Evolutionary conservation across 2,888 invertebrate genomes (phyloP).

Genomic region (Drosophila percnosoma): DNA sequence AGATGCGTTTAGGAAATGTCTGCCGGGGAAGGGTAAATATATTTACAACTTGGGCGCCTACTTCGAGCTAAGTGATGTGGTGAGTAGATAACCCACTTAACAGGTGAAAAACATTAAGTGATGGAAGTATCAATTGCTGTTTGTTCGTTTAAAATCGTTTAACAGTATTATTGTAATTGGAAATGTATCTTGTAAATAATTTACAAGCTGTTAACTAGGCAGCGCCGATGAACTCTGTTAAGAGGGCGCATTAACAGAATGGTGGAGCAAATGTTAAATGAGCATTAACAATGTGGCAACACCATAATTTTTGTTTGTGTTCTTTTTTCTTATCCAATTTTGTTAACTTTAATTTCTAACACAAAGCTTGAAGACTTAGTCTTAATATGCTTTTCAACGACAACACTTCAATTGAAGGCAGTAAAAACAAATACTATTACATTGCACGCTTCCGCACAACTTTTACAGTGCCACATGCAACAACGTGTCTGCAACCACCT

Average conservation of each 20-base stretch:
- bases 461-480: conserved; percentile 2
- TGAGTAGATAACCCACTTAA: conserved; percentile 30
- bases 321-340: conserved; percentile 21
- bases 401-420: conserved; percentile 5
- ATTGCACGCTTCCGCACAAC: not conserved
- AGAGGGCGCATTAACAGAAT: not conserved
- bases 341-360: conserved; percentile 23
- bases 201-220: not conserved
- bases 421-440: not conserved
- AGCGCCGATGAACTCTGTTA: not conserved
- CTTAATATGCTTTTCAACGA: conserved; percentile 32
- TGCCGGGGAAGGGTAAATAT: conserved; percentile 51
- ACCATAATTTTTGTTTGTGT: conserved; percentile 30
- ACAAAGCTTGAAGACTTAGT: conserved; percentile 28
- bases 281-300: conserved; percentile 37
- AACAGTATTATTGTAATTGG: conserved; percentile 3
- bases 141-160: not conserved
- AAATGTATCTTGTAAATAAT: not conserved
- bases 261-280: conserved; percentile 6
- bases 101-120: not conserved
- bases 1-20: conserved; percentile 41
- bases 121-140: too few species aligned
- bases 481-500: conserved; percentile 58
- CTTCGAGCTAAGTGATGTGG: conserved; percentile 62
- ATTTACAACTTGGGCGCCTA: conserved; percentile 72